These are phyloP conservation scores for Coracopsis vasa DNA, from an alignment of 2,113 vertebrate genomes.

Conservation along the genomic window DNA sequence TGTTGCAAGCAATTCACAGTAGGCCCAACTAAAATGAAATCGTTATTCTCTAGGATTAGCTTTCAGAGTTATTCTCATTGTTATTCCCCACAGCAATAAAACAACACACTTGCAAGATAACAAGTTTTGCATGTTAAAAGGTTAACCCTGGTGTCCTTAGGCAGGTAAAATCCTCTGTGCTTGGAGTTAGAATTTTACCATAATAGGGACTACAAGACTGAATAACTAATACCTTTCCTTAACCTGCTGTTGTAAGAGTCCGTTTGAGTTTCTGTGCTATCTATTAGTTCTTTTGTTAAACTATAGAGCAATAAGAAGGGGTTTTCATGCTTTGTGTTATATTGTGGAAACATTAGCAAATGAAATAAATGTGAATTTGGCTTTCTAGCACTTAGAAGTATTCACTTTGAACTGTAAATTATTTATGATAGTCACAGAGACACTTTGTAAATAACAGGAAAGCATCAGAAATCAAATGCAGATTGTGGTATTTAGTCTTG, in stretches of 20 bases:
- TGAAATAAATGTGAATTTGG: conserved; percentile 61
- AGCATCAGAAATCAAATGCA: conserved; percentile 61
- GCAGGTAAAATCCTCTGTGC: neutral
- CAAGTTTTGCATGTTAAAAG: neutral
- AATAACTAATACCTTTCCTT: neutral
- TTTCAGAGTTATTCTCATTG: neutral
- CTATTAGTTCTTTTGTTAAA: conserved; percentile 31
- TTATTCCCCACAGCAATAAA: neutral
- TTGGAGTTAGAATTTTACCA: neutral
- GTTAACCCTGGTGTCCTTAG: neutral
- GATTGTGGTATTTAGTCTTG: conserved; percentile 49
- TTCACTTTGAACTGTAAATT: conserved; percentile 72
- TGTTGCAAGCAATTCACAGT: neutral
- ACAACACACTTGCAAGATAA: neutral
- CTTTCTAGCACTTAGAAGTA: conserved; percentile 55
- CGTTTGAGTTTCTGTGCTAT: neutral
- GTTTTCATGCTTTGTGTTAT: conserved; percentile 5
- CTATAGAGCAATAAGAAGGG: neutral
- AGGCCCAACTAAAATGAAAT: neutral
- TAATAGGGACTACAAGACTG: neutral
- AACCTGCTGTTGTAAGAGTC: neutral
- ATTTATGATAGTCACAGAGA: conserved; percentile 63
- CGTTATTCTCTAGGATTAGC: neutral
- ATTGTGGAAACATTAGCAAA: conserved; percentile 57
- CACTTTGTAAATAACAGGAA: conserved; percentile 71